A percentile compares a stretch with the other conserved stretches of the same genome.
These are phyloP conservation scores for Drosophila yooni DNA, from an alignment of 2,888 invertebrate species.

Conservation along the genomic window DNA sequence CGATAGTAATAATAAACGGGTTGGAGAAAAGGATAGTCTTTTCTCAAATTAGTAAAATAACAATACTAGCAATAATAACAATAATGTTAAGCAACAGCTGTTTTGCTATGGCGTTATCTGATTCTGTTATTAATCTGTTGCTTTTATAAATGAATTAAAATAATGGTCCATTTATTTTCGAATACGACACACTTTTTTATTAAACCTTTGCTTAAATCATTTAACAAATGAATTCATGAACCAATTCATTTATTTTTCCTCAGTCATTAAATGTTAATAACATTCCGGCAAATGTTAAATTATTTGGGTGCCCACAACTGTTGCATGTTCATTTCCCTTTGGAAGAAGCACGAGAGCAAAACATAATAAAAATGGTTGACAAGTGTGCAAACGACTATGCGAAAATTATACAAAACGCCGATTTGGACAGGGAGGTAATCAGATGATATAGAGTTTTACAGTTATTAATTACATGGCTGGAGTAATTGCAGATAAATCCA, in stretches of 20 bases:
- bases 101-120: not conserved
- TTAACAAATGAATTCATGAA: not conserved
- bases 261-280: not conserved
- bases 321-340: not conserved
- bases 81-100: not conserved
- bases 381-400: conserved; percentile 86
- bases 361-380: conserved; percentile 84
- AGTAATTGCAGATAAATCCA: conserved; percentile 84
- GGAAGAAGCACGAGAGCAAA: conserved; percentile 12
- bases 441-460: too few species aligned
- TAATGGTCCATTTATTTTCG: not conserved
- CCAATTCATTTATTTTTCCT: not conserved
- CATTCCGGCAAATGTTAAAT: not conserved
- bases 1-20: not conserved
- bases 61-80: not conserved
- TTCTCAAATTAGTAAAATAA: not conserved
- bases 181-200: not conserved
- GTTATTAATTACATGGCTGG: not conserved
- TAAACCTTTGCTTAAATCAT: not conserved
- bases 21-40: not conserved
- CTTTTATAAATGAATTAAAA: not conserved
- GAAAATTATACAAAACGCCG: conserved; percentile 86
- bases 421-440: conserved; percentile 86
- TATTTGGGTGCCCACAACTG: conserved; percentile 15
- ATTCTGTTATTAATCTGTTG: not conserved